Percentiles rank a stretch among this genome's conserved stretches.
Conservation (phyloP, 2,113 vertebrate species). For the Indicator maculatus region DNA sequence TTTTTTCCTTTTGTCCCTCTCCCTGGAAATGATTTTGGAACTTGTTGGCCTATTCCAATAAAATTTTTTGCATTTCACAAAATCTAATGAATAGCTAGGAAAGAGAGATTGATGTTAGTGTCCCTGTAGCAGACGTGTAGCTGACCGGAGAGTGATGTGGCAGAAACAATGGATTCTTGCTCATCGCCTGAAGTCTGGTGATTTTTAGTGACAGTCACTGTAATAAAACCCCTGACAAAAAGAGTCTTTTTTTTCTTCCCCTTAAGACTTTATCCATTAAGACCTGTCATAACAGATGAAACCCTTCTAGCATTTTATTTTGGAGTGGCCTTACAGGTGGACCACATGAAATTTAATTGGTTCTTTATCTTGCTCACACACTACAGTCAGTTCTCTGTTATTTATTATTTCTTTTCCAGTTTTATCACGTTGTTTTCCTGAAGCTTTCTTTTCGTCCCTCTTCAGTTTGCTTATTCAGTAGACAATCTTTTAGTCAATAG, state of each 20-base stretch:
- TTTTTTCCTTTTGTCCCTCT: background rate
- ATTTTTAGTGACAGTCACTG: background rate
- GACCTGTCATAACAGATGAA: background rate
- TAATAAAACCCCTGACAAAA: background rate
- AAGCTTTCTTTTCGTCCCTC: background rate
- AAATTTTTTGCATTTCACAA: background rate
- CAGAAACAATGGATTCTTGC: background rate
- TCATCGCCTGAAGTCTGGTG: background rate
- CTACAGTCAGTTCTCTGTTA: background rate
- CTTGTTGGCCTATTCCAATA: background rate
- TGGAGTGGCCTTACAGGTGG: background rate
- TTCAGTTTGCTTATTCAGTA: background rate
- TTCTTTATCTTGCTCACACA: background rate
- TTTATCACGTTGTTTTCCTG: background rate
- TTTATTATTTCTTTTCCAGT: background rate
- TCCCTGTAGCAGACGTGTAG: background rate
- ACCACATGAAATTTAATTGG: background rate
- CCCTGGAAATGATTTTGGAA: background rate
- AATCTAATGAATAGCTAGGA: background rate
- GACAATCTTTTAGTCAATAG: background rate
- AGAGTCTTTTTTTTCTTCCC: background rate
- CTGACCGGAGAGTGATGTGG: background rate
- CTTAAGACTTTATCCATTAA: background rate
- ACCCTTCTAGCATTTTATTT: background rate
- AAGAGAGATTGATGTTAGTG: background rate